Evolutionary conservation across 2,797 vertebrate genomes (phyloP), one percentile per base, ranked within the genome.

Genomic region (Paguma larvata): DNA sequence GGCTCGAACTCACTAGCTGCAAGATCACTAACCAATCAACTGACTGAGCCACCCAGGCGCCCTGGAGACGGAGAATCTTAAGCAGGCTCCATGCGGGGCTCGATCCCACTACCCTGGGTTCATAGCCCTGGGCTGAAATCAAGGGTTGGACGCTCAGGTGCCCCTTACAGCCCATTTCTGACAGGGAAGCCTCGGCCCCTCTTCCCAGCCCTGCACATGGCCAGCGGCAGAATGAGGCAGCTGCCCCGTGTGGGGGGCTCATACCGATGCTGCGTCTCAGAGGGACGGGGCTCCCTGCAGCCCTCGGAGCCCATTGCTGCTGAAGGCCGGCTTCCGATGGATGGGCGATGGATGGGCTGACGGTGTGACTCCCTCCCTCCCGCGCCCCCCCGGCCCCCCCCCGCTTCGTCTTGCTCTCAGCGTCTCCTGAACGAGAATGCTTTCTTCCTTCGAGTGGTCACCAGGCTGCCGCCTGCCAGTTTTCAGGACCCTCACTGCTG

Each of bases 391-490:
- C 73, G 48, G 14, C 41, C 32, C 32, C 72, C 56, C 73, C 44
- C 25, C 2, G 34, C 78, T 23, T 41, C 27, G 0, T 62, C 70
- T 89, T 3, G 0, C 67, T 65, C 82, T 79, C 80, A 32, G 75
- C 65, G 41, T 89, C 90, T 87, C 77, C 4, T 48, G 80, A 94
- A 89, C 0, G 91, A 96, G 94, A 90, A n/a, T 14, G 19, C 56
- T 92, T 95, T 95, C 87, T 96, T 87, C 95, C 85, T 89, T 92
- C 44, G 32, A 95, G 95, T 82, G 95, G 95, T 88, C 93, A 93
- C 88, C 63, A 46, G 88, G 89, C 96, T 89, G 70, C 93, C 0
- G 34, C 88, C 87, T 78, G 72, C 5, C 12, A 95, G 91, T 93
- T 94, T 97, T 90, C 96, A 12, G 87, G 87, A 91, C 38, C 88